Evolutionary conservation across 1,140 invertebrate genomes (phyloP), one percentile per base, ranked within the genome.

Genomic region (Leptestheria dahalacensis): DNA sequence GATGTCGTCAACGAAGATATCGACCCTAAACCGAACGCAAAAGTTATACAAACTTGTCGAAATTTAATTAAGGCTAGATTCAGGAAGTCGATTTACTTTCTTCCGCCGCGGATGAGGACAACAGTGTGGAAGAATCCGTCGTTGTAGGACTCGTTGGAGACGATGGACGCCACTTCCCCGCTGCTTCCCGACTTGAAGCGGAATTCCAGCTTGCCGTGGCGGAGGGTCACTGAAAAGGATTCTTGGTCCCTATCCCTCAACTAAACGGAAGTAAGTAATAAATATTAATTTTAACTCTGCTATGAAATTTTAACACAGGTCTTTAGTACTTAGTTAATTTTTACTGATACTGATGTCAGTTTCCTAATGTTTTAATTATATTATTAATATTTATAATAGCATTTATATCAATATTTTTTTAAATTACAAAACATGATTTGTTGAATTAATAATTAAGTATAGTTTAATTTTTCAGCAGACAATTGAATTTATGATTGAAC

Each of bases 1-100:
- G 48, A 75, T 72, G 65, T 87, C 85, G 69, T 88, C 84, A 10
- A 86, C 74, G 69, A 79, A 76, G 24, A 87, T 66, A 61, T 82
- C 79, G 57, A 85, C 65, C 46, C 73, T 73, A 59, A n/a, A n/a
- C n/a, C n/a, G 12, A 62, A 50, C 48, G 51, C 21, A 65, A 53
- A 57, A 55, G 3, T 28, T 3, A 62, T 10, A 2, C 29, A 59
- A 47, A 23, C 23, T 2, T 0, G 54, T 62, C 23, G 33, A 33
- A 18, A 20, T 10, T 1, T 23, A n/a, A 15, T 41, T 48, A 11
- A 20, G 2, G 52, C 15, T 33, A 48, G 9, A 10, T 21, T n/a
- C 25, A 23, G 20, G 15, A 59, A n/a, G 24, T 61, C 57, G 21
- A 64, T 66, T 69, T 68, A 67, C 70, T 58, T 64, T 64, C 65